Conservation (phyloP, 2,797 vertebrate genomes). For the Pantherophis vulpinus region DNA sequence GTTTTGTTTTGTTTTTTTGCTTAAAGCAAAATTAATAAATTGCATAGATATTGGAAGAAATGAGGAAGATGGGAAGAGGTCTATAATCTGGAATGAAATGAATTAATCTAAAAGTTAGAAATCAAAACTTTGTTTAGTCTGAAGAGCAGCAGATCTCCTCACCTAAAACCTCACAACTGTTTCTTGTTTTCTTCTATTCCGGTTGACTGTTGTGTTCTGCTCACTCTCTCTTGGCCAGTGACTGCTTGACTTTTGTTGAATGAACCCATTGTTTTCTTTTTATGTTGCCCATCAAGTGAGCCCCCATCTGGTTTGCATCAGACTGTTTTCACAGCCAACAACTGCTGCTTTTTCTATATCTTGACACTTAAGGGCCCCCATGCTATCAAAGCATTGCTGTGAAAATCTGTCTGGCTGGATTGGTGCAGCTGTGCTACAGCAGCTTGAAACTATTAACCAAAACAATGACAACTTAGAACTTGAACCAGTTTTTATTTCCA, state of each 20-base stretch:
- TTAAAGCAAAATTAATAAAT: slow-evolving; percentile 58
- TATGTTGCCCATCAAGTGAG: slow-evolving; percentile 79
- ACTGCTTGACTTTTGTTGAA: slow-evolving; percentile 76
- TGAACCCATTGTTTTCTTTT: slow-evolving; percentile 82
- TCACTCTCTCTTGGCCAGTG: slow-evolving; percentile 73
- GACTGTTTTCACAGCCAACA: slow-evolving; percentile 85
- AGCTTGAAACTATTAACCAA: slow-evolving; percentile 77
- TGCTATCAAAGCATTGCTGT: slow-evolving; percentile 78
- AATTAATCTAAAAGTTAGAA: slow-evolving; percentile 74
- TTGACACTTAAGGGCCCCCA: slow-evolving; percentile 80
- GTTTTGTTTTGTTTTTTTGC: slow-evolving; percentile 33
- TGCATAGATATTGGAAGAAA: slow-evolving; percentile 55
- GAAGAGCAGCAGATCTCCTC: slow-evolving; percentile 70
- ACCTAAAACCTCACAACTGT: slow-evolving; percentile 69
- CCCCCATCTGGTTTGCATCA: slow-evolving; percentile 90
- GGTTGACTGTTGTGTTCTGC: slow-evolving; percentile 75
- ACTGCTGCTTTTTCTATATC: slow-evolving; percentile 81
- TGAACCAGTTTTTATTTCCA: slow-evolving; percentile 71
- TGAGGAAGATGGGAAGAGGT: slow-evolving; percentile 32
- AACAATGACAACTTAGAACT: slow-evolving; percentile 70
- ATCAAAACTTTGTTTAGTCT: slow-evolving; percentile 79
- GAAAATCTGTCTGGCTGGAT: slow-evolving; percentile 74
- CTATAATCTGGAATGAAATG: slow-evolving; percentile 65
- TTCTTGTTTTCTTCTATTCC: slow-evolving; percentile 76
- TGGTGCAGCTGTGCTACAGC: slow-evolving; percentile 72